Evolutionary conservation across 2,888 invertebrate genomes (phyloP).

Genomic region (Hesperia comma): DNA sequence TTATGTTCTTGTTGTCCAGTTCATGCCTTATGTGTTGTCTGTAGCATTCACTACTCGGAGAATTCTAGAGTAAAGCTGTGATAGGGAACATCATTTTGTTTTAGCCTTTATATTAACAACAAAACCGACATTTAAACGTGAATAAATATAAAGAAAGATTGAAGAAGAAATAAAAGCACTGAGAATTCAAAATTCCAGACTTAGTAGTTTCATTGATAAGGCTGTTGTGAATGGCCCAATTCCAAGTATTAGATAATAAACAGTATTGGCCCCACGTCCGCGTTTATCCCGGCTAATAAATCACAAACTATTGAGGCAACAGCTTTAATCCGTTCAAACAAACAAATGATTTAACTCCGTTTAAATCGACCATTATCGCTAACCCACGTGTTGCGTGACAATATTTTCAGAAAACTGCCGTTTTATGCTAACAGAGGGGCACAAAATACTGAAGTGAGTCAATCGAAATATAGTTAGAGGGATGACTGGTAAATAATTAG

Average conservation of each 20-base stretch:
- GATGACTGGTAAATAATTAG: background rate
- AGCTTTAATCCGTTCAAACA: constrained; percentile 14
- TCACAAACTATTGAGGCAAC: background rate
- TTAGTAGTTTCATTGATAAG: too few relatives aligned
- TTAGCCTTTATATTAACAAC: too few relatives aligned
- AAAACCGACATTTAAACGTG: too few relatives aligned
- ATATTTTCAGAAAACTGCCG: constrained; percentile 30
- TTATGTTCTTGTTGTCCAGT: too few relatives aligned
- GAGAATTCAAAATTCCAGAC: too few relatives aligned
- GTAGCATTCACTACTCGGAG: too few relatives aligned
- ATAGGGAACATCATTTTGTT: too few relatives aligned
- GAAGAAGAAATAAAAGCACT: too few relatives aligned
- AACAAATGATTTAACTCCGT: constrained; percentile 13
- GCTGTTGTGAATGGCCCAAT: background rate
- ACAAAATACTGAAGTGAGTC: constrained; percentile 27
- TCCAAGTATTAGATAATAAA: background rate
- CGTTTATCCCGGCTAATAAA: background rate
- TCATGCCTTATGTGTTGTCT: too few relatives aligned
- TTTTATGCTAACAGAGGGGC: constrained; percentile 31
- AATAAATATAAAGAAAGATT: too few relatives aligned
- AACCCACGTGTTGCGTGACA: constrained; percentile 34
- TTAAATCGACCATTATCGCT: constrained; percentile 1
- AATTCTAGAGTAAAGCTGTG: too few relatives aligned
- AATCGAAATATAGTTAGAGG: constrained; percentile 18
- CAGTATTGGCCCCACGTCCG: background rate